Conservation (phyloP, 2,113 vertebrate genomes). For the Calonectris borealis region DNA sequence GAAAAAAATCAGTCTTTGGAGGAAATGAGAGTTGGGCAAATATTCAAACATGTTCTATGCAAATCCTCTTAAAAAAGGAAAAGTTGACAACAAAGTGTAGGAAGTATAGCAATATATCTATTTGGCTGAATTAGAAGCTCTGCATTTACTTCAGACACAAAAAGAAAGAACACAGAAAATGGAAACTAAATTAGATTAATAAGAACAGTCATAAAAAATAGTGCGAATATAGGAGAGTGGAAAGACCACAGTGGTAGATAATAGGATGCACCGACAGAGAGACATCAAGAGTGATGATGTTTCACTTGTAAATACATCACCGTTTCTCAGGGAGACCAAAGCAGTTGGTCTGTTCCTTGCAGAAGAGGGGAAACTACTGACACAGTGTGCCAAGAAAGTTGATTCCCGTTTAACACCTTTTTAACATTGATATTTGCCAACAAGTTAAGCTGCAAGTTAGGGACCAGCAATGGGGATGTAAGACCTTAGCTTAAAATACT, state of each 20-base stretch:
- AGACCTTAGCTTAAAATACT: neutral
- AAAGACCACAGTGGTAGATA: neutral
- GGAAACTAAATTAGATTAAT: neutral
- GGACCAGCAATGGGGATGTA: neutral
- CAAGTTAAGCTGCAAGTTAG: neutral
- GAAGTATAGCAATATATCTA: neutral
- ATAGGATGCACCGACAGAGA: neutral
- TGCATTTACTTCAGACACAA: neutral
- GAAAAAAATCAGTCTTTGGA: neutral
- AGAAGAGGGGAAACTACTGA: neutral
- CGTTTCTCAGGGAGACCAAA: neutral
- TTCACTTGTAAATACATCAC: neutral
- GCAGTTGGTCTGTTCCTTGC: neutral
- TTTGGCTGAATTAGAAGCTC: neutral
- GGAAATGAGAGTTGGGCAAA: neutral
- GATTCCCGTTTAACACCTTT: neutral
- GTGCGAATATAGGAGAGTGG: neutral
- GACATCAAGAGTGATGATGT: neutral
- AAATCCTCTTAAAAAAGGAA: neutral
- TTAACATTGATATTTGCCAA: neutral
- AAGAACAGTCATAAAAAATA: neutral
- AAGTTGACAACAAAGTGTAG: neutral
- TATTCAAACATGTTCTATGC: neutral
- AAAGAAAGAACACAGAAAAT: neutral
- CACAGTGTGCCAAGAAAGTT: neutral